Conservation (phyloP, 2,888 invertebrate species). For the Ophion ventricosus region DNA sequence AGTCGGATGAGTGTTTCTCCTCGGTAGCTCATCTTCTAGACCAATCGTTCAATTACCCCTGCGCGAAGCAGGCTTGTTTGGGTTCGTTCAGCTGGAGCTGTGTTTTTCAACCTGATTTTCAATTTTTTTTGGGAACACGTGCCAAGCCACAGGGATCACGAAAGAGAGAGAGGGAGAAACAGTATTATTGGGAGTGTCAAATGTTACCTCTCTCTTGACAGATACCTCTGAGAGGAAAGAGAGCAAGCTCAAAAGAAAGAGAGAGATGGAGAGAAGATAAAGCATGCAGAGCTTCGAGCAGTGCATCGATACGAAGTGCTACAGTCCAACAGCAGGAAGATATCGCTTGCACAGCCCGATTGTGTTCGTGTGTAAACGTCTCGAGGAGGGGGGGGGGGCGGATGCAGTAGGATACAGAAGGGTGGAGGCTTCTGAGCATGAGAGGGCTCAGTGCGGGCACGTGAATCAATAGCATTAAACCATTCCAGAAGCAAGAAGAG, state of each 20-base stretch:
- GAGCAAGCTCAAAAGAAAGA: background rate
- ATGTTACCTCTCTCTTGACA: background rate
- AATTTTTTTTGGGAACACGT: background rate
- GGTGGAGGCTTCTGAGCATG: constrained; percentile 66
- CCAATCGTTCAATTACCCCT: background rate
- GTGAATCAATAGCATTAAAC: constrained; percentile 84
- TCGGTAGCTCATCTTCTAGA: background rate
- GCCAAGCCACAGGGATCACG: background rate
- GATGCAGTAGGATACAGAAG: background rate
- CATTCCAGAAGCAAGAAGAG: constrained; percentile 77
- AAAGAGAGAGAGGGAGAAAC: background rate
- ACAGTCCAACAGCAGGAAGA: constrained; percentile 40
- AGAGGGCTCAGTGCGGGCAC: constrained; percentile 79
- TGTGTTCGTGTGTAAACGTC: constrained; percentile 12
- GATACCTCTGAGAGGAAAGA: constrained; percentile 5
- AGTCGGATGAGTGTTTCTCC: background rate
- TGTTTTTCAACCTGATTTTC: background rate
- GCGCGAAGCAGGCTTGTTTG: background rate
- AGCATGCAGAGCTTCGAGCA: background rate
- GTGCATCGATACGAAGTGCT: constrained; percentile 49
- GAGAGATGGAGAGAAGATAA: background rate
- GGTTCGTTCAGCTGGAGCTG: background rate
- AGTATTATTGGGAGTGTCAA: background rate
- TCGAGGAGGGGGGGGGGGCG: background rate
- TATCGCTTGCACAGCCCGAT: constrained; percentile 31